Conservation (phyloP, 2,797 vertebrate species). For the Pantherophis vulpinus region DNA sequence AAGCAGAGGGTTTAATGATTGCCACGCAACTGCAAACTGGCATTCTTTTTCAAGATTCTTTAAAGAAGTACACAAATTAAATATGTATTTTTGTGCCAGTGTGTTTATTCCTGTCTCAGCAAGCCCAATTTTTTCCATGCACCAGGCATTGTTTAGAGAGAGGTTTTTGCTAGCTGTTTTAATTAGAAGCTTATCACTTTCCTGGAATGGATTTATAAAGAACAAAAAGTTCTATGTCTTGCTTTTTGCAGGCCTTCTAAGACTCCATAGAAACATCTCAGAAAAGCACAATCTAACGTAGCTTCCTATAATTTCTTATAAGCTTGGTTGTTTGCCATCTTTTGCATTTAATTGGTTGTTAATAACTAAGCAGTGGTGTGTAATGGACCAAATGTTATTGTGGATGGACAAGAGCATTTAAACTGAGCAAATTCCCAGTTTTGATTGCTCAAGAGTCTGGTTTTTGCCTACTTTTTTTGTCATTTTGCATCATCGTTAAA, state of each 20-base stretch:
- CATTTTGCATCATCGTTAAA: slow-evolving; percentile 2
- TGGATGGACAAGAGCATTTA: slow-evolving; percentile 46
- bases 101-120: background rate
- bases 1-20: background rate
- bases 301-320: background rate
- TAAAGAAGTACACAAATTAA: background rate
- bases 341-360: slow-evolving; percentile 19
- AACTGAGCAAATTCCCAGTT: slow-evolving; percentile 33
- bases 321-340: slow-evolving; percentile 22
- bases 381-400: slow-evolving; percentile 38
- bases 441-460: slow-evolving; percentile 48
- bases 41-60: background rate
- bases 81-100: background rate
- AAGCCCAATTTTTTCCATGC: background rate
- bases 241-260: slow-evolving; percentile 8
- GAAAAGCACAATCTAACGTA: slow-evolving; percentile 3
- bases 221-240: slow-evolving; percentile 19
- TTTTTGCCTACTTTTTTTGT: slow-evolving; percentile 1
- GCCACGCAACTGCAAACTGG: background rate
- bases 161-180: background rate
- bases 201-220: slow-evolving; percentile 31
- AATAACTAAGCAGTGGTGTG: slow-evolving; percentile 29
- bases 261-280: slow-evolving; percentile 8
- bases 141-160: slow-evolving; percentile 5
- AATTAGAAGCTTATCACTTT: slow-evolving; percentile 22